phyloP scores from a whole-genome alignment of 1,140 invertebrate genomes.

The Bombus confusus region DNA sequence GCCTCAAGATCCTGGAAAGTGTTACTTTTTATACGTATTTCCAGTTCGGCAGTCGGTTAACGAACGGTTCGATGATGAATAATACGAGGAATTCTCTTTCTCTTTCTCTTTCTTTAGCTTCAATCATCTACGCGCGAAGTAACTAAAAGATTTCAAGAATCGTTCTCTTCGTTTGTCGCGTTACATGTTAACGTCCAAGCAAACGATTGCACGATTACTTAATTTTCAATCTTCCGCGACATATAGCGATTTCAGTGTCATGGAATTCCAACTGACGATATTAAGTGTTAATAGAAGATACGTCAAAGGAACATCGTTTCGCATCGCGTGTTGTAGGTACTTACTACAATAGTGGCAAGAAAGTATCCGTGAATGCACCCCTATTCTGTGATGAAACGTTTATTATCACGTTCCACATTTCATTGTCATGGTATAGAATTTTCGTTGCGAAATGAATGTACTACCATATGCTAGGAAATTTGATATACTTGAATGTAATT shows the following conservation, averaged over 20 bases:
- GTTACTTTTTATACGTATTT: background rate
- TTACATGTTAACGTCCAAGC: too few species aligned
- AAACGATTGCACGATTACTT: background rate
- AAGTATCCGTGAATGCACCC: too few species aligned
- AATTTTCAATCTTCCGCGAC: background rate
- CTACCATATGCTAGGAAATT: too few species aligned
- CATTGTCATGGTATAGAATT: too few species aligned
- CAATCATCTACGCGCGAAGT: too few species aligned
- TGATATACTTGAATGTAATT: too few species aligned
- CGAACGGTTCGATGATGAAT: background rate
- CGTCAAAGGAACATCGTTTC: background rate
- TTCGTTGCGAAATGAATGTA: too few species aligned
- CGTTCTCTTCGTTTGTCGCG: background rate
- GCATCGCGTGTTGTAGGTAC: too few species aligned
- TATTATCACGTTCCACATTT: too few species aligned
- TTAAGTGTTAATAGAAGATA: slow-evolving; percentile 6
- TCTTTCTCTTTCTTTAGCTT: background rate
- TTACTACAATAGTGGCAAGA: too few species aligned
- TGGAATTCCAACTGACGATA: slow-evolving; percentile 9
- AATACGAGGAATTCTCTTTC: background rate
- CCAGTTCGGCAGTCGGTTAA: background rate
- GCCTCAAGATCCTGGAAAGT: background rate
- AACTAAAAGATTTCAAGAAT: background rate
- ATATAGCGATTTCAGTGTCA: slow-evolving; percentile 3
- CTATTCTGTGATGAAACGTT: too few species aligned